A percentile compares a stretch with the other conserved stretches of the same genome.
phyloP scores from a whole-genome alignment of 2,888 invertebrate genomes.

The Chromoteleia sp. region DNA sequence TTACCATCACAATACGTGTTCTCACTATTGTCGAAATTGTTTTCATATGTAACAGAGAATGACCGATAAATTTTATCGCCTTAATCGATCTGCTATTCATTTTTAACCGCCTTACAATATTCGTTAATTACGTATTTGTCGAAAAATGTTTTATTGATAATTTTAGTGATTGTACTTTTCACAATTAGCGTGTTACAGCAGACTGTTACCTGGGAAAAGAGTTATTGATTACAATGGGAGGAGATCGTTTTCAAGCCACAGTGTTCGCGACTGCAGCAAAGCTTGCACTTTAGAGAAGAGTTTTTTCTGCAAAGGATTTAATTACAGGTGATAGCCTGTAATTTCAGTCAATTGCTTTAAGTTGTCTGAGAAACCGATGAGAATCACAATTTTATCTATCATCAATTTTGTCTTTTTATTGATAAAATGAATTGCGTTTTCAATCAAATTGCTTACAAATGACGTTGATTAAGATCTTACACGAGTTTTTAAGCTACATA shows the following conservation, averaged over 20 bases:
- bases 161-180: constrained; percentile 11
- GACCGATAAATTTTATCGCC: constrained; percentile 18
- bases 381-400: background rate
- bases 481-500: no score
- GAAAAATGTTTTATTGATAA: constrained; percentile 2
- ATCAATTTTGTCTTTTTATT: constrained; percentile 1
- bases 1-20: constrained; percentile 14
- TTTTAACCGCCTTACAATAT: background rate
- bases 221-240: constrained; percentile 89
- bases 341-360: constrained; percentile 88
- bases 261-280: constrained; percentile 90
- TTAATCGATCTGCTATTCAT: background rate
- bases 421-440: no score
- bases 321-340: constrained; percentile 88
- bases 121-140: background rate
- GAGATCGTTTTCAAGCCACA: constrained; percentile 89
- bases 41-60: constrained; percentile 19
- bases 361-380: background rate
- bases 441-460: no score
- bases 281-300: constrained; percentile 91
- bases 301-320: constrained; percentile 93
- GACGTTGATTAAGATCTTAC: no score
- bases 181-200: constrained; percentile 90
- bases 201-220: constrained; percentile 90
- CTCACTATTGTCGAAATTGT: constrained; percentile 41